Evolutionary conservation across 2,888 invertebrate species (phyloP), one percentile per base, ranked within the genome.

Genomic region (Meghimatium bilineatum): DNA sequence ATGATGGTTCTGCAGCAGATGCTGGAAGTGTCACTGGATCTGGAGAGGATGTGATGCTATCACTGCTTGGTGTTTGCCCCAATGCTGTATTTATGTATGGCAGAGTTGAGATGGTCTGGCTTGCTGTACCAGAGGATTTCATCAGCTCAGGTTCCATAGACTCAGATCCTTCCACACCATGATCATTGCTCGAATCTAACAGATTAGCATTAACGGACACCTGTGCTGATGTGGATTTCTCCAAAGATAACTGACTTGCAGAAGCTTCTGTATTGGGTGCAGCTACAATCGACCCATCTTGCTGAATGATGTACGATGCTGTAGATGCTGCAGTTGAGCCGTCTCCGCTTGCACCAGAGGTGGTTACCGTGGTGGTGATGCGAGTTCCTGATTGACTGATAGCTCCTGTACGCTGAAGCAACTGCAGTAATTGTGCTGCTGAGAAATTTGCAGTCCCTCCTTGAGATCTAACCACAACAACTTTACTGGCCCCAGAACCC

Each of bases 331-430:
- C 38, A n/a, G 84, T 2, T 26, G 63, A n/a, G n/a, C 75, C 44
- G 34, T 29, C 52, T 10, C 60, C 34, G 23, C 34, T 69, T 49
- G 76, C 36, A 52, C 74, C 74, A 29, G 74, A 52, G 56, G 69
- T 84, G 1, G 78, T 80, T 14, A 80, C 63, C 20, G 79, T 79
- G 23, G 84, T 80, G 34, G 79, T 74, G 23, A 84, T 80, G 34
- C 80, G 72, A 5, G 80, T 14, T n/a, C 78, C 78, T 12, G 60
- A 14, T 29, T 80, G 80, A 36, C 38, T 69, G 34, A 84, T 80
- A 23, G 84, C 84, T 26, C 84, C 84, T n/a, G 76, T 60, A 1
- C 80, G 84, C 44, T 84, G 84, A 38, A 84, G 80, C 23, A 84
- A 69, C 80, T 84, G 84, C 23, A 84, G 76, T 20, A 79, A 66